phyloP scores from a whole-genome alignment of 2,797 vertebrate genomes.

The Tinamus major region DNA sequence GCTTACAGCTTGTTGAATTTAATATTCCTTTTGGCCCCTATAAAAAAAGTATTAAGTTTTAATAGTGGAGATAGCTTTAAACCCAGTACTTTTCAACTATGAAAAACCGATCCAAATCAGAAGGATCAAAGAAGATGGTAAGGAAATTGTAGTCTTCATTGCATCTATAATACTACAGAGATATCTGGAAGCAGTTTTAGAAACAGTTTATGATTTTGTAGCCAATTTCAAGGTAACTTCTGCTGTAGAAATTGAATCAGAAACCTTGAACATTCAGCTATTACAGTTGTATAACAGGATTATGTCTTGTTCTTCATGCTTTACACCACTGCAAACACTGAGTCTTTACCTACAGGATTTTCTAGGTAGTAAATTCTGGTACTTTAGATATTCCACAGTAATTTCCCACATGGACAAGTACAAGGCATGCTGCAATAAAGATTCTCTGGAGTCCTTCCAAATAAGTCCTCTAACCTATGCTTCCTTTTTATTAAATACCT shows the following conservation, averaged over 20 bases:
- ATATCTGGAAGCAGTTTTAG: not conserved
- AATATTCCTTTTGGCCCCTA: not conserved
- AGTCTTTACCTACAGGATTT: not conserved
- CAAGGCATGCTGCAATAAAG: not conserved
- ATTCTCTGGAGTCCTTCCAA: not conserved
- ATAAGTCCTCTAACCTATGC: not conserved
- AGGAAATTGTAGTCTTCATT: not conserved
- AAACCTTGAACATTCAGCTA: conserved; percentile 17
- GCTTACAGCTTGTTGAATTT: not conserved
- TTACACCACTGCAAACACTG: not conserved
- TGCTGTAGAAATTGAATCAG: conserved; percentile 21
- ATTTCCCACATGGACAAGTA: not conserved
- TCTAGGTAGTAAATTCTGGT: not conserved
- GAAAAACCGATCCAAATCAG: not conserved
- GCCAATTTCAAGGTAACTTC: conserved; percentile 49
- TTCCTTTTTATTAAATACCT: not conserved
- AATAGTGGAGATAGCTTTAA: not conserved
- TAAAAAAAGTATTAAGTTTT: not conserved
- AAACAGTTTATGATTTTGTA: conserved; percentile 3
- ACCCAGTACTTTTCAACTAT: not conserved
- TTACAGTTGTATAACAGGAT: not conserved
- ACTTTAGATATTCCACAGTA: not conserved
- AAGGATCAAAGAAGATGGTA: not conserved
- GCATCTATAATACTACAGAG: not conserved
- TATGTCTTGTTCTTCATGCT: not conserved